Base-by-base conservation (phyloP, 2,113 vertebrate species). In the Polypterus senegalus region DNA sequence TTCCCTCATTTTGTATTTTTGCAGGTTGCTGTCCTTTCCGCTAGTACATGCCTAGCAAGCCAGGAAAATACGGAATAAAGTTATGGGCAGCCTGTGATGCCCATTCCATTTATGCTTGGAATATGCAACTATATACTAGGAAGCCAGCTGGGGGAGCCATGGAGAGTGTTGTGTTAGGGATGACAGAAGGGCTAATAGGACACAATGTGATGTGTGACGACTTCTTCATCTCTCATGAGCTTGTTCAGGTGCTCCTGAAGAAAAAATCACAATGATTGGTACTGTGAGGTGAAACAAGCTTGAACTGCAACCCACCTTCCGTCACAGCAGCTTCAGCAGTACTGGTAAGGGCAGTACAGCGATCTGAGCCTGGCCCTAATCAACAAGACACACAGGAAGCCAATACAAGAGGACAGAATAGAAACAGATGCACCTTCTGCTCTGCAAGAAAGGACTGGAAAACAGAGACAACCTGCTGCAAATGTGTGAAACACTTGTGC, bases 41-140 rank as follows among this genome's bases (percentile, higher is more conserved):
- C 43, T 59, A 65, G 49, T 58, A 70, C 62, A 64, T 64, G 43
- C 65, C 65, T n/a, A 63, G 44, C 45, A 67, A 68, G 55, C 61
- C 58, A 46, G 58, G 48, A 46, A 65, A 68, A 53, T 68, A 58
- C 47, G 44, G 58, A 46, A 57, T 60, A 6, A 66, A 66, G 62
- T 59, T 69, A 58, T 61, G 58, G 54, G 63, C 57, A 66, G 59
- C 58, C 44, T 59, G 64, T 60, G 64, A 69, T 66, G 64, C 58
- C 47, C 46, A 51, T 11, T 65, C 62, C 56, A 65, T 65, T 56
- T 67, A 62, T 60, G 62, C 58, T 45, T 70, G 68, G 68, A 70
- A 61, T 67, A 70, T 67, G 65, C 61, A 63, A 48, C 51, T 69
- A 1, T 65, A 61, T 48, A 61, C 67, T 57, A 52, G 63, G 27